phyloP scores from a whole-genome alignment of 1,140 invertebrate species.

The Trinorchestia longiramus region DNA sequence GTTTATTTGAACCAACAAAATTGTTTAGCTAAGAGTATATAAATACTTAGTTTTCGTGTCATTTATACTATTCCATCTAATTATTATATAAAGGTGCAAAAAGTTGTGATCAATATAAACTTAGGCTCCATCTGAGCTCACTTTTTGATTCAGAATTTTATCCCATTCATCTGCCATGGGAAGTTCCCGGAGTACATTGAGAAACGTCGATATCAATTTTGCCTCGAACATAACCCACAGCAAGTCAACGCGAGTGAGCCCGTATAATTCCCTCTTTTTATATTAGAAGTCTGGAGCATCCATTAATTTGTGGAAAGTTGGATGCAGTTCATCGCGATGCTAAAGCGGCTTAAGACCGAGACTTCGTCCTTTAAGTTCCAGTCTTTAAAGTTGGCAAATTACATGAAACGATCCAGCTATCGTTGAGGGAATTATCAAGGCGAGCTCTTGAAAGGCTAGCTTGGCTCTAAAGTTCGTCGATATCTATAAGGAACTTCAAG shows the following conservation, averaged over 20 bases:
- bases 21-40: too few relatives aligned
- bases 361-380: constrained; percentile 17
- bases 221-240: background rate
- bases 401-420: background rate
- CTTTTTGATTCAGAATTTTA: background rate
- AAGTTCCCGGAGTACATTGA: background rate
- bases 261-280: constrained; percentile 3
- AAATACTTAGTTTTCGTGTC: background rate
- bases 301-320: constrained; percentile 39
- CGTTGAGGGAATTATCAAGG: constrained; percentile 20
- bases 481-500: background rate
- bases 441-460: background rate
- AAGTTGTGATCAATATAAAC: background rate
- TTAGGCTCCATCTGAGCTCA: background rate
- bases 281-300: background rate
- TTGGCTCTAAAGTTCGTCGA: background rate
- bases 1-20: too few relatives aligned
- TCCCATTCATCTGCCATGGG: background rate
- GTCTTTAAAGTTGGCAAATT: constrained; percentile 10
- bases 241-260: background rate
- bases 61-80: background rate
- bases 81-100: background rate
- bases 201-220: background rate
- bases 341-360: constrained; percentile 12
- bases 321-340: constrained; percentile 37